Evolutionary conservation across 2,113 vertebrate species (phyloP).

Genomic region (Collichthys lucidus): DNA sequence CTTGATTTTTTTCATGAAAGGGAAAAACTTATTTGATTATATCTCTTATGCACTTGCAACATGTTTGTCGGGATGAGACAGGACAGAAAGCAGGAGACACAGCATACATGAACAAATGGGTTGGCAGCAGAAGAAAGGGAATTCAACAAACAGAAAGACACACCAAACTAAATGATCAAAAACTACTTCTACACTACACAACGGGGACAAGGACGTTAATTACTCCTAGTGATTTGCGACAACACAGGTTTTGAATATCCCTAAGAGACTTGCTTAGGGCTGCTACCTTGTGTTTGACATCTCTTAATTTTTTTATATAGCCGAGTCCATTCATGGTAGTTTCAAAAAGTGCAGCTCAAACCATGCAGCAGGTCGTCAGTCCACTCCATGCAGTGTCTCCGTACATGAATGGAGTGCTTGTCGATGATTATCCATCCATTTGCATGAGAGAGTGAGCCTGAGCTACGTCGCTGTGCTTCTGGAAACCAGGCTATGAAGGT

Average conservation of each 20-base stretch:
- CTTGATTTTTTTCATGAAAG: constrained; percentile 18
- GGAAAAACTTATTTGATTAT: constrained; percentile 12
- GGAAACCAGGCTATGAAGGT: constrained; percentile 4
- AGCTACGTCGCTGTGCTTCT: constrained; percentile 13
- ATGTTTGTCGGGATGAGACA: constrained; percentile 43
- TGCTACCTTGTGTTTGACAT: background rate
- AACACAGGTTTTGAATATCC: constrained; percentile 2
- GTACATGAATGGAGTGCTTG: constrained; percentile 26
- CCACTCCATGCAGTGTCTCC: constrained; percentile 63
- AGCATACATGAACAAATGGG: constrained; percentile 47
- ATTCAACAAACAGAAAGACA: constrained; percentile 49
- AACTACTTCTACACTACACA: constrained; percentile 14
- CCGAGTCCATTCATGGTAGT: constrained; percentile 3
- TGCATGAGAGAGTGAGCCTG: background rate
- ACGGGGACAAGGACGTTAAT: background rate
- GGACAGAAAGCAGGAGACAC: constrained; percentile 61
- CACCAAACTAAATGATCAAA: constrained; percentile 18
- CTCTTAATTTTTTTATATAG: background rate
- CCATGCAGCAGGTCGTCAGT: constrained; percentile 72
- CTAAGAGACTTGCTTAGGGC: background rate
- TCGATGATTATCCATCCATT: constrained; percentile 28
- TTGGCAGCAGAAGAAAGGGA: constrained; percentile 41
- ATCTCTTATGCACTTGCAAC: constrained; percentile 38
- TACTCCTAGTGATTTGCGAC: background rate
- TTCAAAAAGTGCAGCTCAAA: constrained; percentile 59